Conservation (phyloP, 1,140 invertebrate genomes). For the Nautilus pompilius region DNA sequence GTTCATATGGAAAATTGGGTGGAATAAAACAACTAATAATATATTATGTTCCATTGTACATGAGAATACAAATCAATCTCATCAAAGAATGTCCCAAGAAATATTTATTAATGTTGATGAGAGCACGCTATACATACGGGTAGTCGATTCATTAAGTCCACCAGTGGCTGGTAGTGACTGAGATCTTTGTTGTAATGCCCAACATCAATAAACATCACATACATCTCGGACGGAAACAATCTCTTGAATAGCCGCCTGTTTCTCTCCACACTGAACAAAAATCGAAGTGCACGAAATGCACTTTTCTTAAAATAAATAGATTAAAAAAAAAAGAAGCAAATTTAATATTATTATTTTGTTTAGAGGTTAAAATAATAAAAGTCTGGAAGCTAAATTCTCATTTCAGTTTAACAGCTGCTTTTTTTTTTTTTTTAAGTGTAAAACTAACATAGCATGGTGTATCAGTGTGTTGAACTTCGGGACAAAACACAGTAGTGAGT, state of each 20-base stretch:
- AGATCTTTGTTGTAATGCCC: slow-evolving; percentile 55
- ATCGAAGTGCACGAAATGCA: slow-evolving; percentile 54
- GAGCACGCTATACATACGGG: slow-evolving; percentile 40
- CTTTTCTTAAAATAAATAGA: slow-evolving; percentile 44
- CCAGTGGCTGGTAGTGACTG: slow-evolving; percentile 45
- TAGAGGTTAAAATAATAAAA: neutral
- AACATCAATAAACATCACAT: slow-evolving; percentile 55
- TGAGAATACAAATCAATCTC: no score
- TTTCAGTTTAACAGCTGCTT: no score
- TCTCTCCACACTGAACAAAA: slow-evolving; percentile 56
- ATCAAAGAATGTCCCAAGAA: no score
- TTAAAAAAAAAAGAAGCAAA: neutral
- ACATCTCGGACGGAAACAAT: slow-evolving; percentile 51
- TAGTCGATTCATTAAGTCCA: slow-evolving; percentile 49
- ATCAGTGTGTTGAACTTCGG: no score
- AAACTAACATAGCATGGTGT: no score
- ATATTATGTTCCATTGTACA: no score
- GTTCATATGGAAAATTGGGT: no score
- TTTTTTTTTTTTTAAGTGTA: no score
- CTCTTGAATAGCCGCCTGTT: slow-evolving; percentile 54
- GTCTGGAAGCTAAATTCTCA: no score
- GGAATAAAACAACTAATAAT: no score
- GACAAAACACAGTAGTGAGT: no score
- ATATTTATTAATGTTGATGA: no score
- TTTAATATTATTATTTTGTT: neutral